Evolutionary conservation across 2,888 invertebrate species (phyloP).

Genomic region (Podotricha telesiphe): DNA sequence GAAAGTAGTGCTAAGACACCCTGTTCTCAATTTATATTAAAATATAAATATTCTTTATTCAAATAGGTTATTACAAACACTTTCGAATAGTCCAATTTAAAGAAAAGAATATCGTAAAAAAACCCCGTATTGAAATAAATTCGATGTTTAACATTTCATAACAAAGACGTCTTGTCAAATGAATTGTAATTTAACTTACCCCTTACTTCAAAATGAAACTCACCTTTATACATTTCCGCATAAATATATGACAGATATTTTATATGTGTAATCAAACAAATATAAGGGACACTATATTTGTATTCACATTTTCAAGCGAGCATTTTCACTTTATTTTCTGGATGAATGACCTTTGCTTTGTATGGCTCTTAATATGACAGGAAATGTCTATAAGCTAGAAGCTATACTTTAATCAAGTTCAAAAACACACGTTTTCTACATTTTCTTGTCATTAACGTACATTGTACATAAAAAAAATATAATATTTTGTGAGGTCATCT

Average conservation of each 20-base stretch:
- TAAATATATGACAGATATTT: neutral
- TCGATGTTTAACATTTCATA: neutral
- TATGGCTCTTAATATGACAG: conserved; percentile 6
- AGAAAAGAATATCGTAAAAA: no score
- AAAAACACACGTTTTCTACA: neutral
- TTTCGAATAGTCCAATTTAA: no score
- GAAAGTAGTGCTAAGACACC: no score
- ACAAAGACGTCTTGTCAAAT: neutral
- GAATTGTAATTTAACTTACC: neutral
- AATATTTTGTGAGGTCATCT: no score
- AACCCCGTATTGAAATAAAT: neutral
- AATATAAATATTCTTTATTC: no score
- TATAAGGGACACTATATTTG: conserved; percentile 3
- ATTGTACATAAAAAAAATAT: no score
- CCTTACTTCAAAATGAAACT: neutral
- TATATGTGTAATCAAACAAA: neutral
- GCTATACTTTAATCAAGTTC: neutral
- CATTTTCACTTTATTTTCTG: neutral
- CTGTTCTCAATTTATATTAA: no score
- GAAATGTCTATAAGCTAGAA: neutral
- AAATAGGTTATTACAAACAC: no score
- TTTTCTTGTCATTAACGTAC: neutral
- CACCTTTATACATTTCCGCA: neutral
- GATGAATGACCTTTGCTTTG: neutral
- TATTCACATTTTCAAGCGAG: conserved; percentile 1